Evolutionary conservation across 2,888 invertebrate species (phyloP).

Genomic region (Amphipoea oculea): DNA sequence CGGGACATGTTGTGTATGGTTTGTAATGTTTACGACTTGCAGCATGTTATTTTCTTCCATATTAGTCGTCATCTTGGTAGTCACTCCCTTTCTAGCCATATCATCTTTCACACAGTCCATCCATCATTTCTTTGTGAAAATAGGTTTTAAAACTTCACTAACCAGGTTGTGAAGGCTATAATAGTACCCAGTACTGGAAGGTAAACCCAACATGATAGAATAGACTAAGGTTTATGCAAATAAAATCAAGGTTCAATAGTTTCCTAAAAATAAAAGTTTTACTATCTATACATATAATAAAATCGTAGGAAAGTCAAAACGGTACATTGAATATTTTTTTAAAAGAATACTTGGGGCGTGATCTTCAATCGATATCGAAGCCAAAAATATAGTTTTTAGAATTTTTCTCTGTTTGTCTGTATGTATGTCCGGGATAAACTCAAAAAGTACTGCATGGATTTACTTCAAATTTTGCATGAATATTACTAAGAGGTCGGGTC

Average conservation of each 20-base stretch:
- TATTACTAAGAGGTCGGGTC: too few relatives aligned
- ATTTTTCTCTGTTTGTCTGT: too few relatives aligned
- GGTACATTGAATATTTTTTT: too few relatives aligned
- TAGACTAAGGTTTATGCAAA: neutral
- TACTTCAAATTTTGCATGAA: too few relatives aligned
- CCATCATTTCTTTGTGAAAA: neutral
- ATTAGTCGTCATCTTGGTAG: neutral
- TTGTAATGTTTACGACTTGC: neutral
- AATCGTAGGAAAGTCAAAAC: too few relatives aligned
- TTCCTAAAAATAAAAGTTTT: neutral
- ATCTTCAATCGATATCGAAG: too few relatives aligned
- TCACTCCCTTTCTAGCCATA: neutral
- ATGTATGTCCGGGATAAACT: too few relatives aligned
- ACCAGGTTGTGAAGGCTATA: neutral
- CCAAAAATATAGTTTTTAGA: too few relatives aligned
- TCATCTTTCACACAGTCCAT: neutral
- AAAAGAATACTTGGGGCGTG: too few relatives aligned
- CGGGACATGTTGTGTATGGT: too few relatives aligned
- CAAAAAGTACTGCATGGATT: too few relatives aligned
- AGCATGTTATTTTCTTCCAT: neutral
- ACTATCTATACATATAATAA: too few relatives aligned
- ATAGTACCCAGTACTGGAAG: neutral
- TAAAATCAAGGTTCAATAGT: neutral
- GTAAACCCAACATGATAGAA: neutral
- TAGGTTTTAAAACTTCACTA: neutral